Evolutionary conservation across 2,797 vertebrate species (phyloP).

Genomic region (Peromyscus melanophrys): DNA sequence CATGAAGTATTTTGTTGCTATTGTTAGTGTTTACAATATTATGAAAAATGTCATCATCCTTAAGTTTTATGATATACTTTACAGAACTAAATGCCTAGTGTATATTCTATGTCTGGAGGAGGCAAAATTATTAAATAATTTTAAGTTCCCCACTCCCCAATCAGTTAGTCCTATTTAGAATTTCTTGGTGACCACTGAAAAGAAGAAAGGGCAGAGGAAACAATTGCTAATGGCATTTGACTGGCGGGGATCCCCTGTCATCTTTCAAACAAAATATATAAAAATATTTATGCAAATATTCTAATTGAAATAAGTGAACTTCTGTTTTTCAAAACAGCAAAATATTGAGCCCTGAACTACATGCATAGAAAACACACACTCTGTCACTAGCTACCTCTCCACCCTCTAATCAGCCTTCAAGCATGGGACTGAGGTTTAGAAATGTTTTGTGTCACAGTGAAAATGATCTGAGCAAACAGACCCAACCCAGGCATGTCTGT

Average conservation of each 20-base stretch:
- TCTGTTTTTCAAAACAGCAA: not conserved
- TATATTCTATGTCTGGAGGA: not conserved
- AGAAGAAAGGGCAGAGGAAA: not conserved
- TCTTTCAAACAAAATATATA: not conserved
- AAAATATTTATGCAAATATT: not conserved
- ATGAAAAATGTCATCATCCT: constrained; percentile 20
- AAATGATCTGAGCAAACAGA: accelerated
- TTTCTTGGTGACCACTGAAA: not conserved
- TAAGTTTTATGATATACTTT: not conserved
- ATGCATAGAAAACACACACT: not conserved
- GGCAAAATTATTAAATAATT: constrained; percentile 30
- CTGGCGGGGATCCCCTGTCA: not conserved
- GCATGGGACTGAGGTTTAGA: not conserved
- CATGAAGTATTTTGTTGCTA: not conserved
- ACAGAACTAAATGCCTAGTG: not conserved
- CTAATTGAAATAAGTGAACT: not conserved
- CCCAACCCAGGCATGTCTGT: not conserved
- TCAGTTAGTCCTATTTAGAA: not conserved
- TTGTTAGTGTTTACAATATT: not conserved
- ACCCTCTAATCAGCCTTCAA: not conserved
- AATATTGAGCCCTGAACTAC: too few relatives aligned
- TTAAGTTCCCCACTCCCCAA: accelerated
- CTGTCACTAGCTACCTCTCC: too few relatives aligned
- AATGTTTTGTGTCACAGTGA: not conserved
- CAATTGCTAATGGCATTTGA: not conserved